Conservation (phyloP, 2,888 invertebrate genomes). For the Rotaria socialis region DNA sequence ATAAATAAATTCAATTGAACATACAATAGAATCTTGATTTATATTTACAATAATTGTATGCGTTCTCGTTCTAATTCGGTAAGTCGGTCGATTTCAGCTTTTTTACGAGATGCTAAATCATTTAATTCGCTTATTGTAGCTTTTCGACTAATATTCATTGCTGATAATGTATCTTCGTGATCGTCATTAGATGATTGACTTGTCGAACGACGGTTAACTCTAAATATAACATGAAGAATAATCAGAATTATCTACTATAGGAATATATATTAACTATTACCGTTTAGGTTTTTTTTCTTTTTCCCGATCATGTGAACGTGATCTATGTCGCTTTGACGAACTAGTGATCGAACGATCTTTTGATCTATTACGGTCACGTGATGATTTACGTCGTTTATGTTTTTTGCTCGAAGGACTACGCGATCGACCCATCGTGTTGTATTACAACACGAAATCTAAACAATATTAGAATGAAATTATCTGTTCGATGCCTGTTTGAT, state of each 20-base stretch:
- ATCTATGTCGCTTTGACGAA: background rate
- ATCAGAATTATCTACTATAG: no score
- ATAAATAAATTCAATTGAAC: background rate
- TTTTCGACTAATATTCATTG: no score
- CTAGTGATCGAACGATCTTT: background rate
- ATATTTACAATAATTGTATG: slow-evolving; percentile 17
- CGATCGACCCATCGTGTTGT: slow-evolving; percentile 18
- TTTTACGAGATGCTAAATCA: slow-evolving; percentile 15
- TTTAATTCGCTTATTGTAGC: background rate
- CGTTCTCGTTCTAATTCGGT: slow-evolving; percentile 23
- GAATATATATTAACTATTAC: background rate
- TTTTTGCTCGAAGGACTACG: slow-evolving; percentile 20
- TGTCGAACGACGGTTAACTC: background rate
- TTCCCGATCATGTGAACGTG: slow-evolving; percentile 31
- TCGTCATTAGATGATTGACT: background rate
- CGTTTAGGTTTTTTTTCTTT: background rate
- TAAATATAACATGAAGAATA: background rate
- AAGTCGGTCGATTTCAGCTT: slow-evolving; percentile 11
- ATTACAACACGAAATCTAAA: slow-evolving; percentile 26
- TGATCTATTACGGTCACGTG: background rate
- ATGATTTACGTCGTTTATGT: background rate
- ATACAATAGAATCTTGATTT: background rate
- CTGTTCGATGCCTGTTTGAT: no score
- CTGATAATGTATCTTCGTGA: background rate
- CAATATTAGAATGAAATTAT: background rate